A percentile compares a stretch with the other conserved stretches of the same genome.
phyloP scores from a whole-genome alignment of 2,797 vertebrate genomes.

The Cephalopachus bancanus region DNA sequence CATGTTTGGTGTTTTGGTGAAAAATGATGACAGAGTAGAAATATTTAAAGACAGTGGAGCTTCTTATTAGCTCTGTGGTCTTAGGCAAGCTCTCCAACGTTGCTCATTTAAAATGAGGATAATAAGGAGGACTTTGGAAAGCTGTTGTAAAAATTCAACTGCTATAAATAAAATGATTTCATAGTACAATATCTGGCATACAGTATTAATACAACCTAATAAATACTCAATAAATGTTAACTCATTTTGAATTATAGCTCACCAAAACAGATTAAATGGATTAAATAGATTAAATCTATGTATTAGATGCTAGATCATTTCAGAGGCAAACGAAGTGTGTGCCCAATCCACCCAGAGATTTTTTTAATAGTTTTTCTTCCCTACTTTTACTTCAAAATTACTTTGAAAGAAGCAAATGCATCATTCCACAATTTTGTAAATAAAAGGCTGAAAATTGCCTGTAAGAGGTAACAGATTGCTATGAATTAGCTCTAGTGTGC shows the following conservation, averaged over 20 bases:
- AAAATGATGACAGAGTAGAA: background rate
- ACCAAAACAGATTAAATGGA: background rate
- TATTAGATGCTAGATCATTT: background rate
- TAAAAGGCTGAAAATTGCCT: background rate
- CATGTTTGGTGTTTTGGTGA: background rate
- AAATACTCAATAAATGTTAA: background rate
- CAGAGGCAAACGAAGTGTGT: background rate
- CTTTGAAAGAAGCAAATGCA: background rate
- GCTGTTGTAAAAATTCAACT: background rate
- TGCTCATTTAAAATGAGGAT: background rate
- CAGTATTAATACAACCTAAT: background rate
- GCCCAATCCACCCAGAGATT: background rate
- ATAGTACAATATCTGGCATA: background rate
- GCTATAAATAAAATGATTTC: background rate
- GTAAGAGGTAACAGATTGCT: background rate
- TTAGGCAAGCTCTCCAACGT: background rate
- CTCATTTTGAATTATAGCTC: background rate
- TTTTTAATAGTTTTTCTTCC: background rate
- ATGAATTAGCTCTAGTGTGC: background rate
- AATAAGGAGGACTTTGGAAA: background rate
- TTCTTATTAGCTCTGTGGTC: background rate
- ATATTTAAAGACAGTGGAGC: background rate
- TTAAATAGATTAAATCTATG: background rate
- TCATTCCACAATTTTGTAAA: background rate
- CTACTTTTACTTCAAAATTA: background rate